Conservation (phyloP, 2,888 invertebrate species). For the Gerris lacustris region DNA sequence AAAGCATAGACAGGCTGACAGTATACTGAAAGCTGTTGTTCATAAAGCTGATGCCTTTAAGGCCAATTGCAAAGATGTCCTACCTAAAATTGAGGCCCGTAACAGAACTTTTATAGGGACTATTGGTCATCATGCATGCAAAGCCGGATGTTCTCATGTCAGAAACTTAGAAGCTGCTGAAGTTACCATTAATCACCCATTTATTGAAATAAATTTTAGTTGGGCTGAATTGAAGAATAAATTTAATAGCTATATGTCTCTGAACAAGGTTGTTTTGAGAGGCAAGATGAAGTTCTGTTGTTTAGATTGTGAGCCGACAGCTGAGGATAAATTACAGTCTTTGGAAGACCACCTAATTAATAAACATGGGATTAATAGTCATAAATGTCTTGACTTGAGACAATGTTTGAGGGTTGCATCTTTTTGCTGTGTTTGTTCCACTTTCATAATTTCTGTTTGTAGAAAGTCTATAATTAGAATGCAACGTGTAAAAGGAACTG, state of each 20-base stretch:
- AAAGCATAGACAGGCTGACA: background rate
- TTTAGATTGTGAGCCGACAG: background rate
- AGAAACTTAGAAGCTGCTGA: background rate
- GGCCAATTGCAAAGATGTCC: background rate
- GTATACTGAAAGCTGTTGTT: background rate
- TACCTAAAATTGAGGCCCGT: background rate
- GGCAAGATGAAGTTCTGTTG: background rate
- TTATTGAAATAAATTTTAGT: background rate
- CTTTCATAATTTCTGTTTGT: background rate
- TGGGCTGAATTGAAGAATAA: background rate
- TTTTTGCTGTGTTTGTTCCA: background rate
- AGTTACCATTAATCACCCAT: background rate
- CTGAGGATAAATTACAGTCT: background rate
- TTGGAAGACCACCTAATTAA: background rate
- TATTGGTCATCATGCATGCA: background rate
- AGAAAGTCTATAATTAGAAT: background rate
- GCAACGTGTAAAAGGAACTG: background rate
- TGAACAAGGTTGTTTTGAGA: background rate
- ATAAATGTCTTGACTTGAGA: background rate
- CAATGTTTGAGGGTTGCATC: background rate
- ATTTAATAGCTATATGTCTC: background rate
- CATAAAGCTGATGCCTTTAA: background rate
- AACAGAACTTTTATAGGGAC: background rate
- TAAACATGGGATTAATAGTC: background rate
- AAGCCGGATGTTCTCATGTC: background rate